These are phyloP conservation scores for Glyphotaelius pellucidus DNA, from an alignment of 2,888 invertebrate species.

Conservation along the genomic window DNA sequence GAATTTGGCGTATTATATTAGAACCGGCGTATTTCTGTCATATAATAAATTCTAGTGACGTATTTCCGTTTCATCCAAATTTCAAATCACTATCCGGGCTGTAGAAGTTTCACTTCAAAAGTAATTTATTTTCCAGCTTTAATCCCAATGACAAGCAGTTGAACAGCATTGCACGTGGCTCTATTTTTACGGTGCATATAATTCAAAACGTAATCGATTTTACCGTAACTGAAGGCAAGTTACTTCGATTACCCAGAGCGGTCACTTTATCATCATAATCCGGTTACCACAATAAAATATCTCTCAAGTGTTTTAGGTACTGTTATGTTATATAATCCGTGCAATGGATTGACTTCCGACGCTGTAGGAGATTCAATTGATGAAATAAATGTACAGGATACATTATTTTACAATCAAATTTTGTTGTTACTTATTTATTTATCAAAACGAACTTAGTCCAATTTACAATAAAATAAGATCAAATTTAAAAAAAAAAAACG, in stretches of 20 bases:
- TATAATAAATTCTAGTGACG: too few relatives aligned
- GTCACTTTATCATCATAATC: slow-evolving; percentile 42
- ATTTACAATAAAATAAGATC: too few relatives aligned
- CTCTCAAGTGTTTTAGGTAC: slow-evolving; percentile 23
- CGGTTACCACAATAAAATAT: slow-evolving; percentile 41
- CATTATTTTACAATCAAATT: too few relatives aligned
- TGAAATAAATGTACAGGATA: background rate
- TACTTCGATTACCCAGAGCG: slow-evolving; percentile 7
- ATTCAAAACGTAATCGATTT: slow-evolving; percentile 28
- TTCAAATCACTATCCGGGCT: too few relatives aligned
- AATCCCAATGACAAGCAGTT: background rate
- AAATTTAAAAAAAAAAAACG: too few relatives aligned
- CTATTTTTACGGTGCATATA: slow-evolving; percentile 29
- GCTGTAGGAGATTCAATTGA: background rate
- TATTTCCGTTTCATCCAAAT: too few relatives aligned
- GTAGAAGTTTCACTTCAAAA: too few relatives aligned
- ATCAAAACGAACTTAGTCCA: too few relatives aligned
- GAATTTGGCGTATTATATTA: too few relatives aligned
- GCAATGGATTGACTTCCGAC: slow-evolving; percentile 28
- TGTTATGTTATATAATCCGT: slow-evolving; percentile 20
- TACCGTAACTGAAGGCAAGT: slow-evolving; percentile 30
- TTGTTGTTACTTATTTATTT: too few relatives aligned
- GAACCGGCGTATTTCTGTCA: too few relatives aligned
- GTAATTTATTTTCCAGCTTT: background rate
- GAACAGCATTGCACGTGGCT: background rate